Evolutionary conservation across 2,113 vertebrate genomes (phyloP).

Genomic region (Scomber japonicus): DNA sequence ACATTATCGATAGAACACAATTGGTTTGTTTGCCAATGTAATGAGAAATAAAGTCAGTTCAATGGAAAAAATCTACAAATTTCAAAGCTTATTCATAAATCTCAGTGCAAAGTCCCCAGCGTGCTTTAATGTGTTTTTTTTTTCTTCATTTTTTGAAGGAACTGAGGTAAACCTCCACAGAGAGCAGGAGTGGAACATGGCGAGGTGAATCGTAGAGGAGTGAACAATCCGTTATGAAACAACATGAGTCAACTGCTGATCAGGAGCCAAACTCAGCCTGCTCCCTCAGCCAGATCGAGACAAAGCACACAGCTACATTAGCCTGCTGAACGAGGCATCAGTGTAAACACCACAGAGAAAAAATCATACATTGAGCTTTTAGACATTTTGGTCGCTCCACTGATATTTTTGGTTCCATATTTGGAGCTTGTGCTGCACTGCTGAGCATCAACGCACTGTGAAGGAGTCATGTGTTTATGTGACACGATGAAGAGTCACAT

Average conservation of each 20-base stretch:
- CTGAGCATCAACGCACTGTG: constrained; percentile 17
- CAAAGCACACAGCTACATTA: background rate
- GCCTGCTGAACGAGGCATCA: constrained; percentile 5
- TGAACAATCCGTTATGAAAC: constrained; percentile 48
- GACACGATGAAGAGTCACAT: constrained; percentile 56
- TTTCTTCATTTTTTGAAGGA: background rate
- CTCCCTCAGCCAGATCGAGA: constrained; percentile 12
- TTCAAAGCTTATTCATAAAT: background rate
- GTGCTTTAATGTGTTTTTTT: background rate
- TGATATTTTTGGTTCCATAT: constrained; percentile 69
- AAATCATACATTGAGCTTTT: constrained; percentile 37
- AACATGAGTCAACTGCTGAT: constrained; percentile 45
- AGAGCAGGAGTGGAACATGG: constrained; percentile 1
- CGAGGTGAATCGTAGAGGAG: constrained; percentile 15
- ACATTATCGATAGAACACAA: background rate
- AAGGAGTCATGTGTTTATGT: constrained; percentile 71
- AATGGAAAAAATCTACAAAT: background rate
- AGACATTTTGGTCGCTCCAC: constrained; percentile 50
- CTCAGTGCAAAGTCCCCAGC: background rate
- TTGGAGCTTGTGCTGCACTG: constrained; percentile 58
- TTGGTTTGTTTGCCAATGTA: background rate
- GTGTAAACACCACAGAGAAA: constrained; percentile 57
- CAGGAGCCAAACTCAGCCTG: constrained; percentile 52
- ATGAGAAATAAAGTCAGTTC: background rate
- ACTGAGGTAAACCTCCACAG: background rate